Percentiles rank a stretch among this genome's conserved stretches.
These are phyloP conservation scores for Leptestheria dahalacensis DNA, from an alignment of 1,140 invertebrate genomes.

Conservation along the genomic window DNA sequence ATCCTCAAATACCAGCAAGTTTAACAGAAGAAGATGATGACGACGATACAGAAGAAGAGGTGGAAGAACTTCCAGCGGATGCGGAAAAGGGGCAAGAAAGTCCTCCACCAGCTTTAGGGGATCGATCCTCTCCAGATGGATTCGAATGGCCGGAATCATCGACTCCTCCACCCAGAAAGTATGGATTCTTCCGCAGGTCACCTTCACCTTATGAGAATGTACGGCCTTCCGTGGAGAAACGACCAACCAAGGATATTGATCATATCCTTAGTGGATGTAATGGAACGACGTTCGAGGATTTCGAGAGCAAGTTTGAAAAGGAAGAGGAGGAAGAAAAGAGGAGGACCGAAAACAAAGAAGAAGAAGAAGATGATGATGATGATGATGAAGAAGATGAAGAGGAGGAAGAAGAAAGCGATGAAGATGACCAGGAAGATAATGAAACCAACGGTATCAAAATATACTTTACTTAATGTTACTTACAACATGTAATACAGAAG, in stretches of 20 bases:
- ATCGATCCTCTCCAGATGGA: slow-evolving; percentile 59
- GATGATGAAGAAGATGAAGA: slow-evolving; percentile 11
- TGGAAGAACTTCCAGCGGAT: slow-evolving; percentile 12
- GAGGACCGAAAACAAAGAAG: slow-evolving; percentile 8
- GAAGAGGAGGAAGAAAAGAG: slow-evolving; percentile 17
- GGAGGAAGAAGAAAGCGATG: not conserved
- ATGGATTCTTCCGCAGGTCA: slow-evolving; percentile 1
- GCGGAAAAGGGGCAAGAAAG: not conserved
- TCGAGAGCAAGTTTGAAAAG: slow-evolving; percentile 21
- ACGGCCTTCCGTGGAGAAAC: too few relatives aligned
- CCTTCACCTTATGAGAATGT: slow-evolving; percentile 9
- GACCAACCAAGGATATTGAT: too few relatives aligned
- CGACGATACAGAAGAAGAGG: slow-evolving; percentile 1
- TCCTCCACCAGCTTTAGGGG: slow-evolving; percentile 45
- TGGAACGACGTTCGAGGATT: slow-evolving; percentile 5
- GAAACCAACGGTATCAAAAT: not conserved
- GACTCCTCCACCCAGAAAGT: slow-evolving; percentile 11
- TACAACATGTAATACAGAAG: too few relatives aligned
- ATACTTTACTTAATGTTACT: too few relatives aligned
- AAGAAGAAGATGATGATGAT: slow-evolving; percentile 8
- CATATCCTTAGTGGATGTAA: too few relatives aligned
- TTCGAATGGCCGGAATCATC: slow-evolving; percentile 27
- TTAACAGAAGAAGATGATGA: not conserved
- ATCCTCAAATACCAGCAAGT: not conserved
- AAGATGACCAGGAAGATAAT: not conserved